A percentile compares a stretch with the other conserved stretches of the same genome.
Evolutionary conservation across 2,888 invertebrate species (phyloP).

Genomic region (Epirrhoe tristata): DNA sequence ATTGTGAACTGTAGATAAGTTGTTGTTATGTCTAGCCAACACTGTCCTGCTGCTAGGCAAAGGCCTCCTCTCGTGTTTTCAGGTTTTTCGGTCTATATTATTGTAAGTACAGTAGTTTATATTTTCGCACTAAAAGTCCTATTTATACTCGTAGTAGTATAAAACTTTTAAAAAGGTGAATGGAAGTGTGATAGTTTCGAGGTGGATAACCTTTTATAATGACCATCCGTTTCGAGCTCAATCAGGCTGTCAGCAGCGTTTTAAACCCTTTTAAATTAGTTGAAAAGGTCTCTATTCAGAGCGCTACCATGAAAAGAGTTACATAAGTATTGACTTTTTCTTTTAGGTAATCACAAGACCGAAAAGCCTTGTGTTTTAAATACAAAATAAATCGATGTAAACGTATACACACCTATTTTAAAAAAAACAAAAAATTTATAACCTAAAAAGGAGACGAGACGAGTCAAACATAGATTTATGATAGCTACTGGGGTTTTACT

Average conservation of each 20-base stretch:
- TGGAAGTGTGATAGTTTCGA: slow-evolving; percentile 1
- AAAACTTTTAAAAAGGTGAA: neutral
- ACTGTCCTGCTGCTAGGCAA: too few relatives aligned
- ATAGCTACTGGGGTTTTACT: too few relatives aligned
- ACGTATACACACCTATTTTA: too few relatives aligned
- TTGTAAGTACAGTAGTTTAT: too few relatives aligned
- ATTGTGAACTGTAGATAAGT: too few relatives aligned
- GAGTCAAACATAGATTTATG: too few relatives aligned
- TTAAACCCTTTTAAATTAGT: slow-evolving; percentile 25
- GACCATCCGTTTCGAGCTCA: slow-evolving; percentile 21
- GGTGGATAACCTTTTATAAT: slow-evolving; percentile 29
- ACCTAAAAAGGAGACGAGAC: too few relatives aligned
- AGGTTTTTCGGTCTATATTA: too few relatives aligned
- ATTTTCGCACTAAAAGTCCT: too few relatives aligned
- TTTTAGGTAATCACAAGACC: slow-evolving; percentile 1
- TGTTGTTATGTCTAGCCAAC: too few relatives aligned
- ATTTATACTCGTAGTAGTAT: neutral
- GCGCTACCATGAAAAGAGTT: slow-evolving; percentile 15
- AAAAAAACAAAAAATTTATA: too few relatives aligned
- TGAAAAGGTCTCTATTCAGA: slow-evolving; percentile 24
- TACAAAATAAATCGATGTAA: neutral
- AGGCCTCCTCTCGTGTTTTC: too few relatives aligned
- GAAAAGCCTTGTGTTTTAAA: neutral
- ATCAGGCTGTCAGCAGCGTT: slow-evolving; percentile 26
- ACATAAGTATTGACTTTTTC: slow-evolving; percentile 3